Evolutionary conservation across 1,140 invertebrate species (phyloP).

Genomic region (Pseudomyrmex sp.): DNA sequence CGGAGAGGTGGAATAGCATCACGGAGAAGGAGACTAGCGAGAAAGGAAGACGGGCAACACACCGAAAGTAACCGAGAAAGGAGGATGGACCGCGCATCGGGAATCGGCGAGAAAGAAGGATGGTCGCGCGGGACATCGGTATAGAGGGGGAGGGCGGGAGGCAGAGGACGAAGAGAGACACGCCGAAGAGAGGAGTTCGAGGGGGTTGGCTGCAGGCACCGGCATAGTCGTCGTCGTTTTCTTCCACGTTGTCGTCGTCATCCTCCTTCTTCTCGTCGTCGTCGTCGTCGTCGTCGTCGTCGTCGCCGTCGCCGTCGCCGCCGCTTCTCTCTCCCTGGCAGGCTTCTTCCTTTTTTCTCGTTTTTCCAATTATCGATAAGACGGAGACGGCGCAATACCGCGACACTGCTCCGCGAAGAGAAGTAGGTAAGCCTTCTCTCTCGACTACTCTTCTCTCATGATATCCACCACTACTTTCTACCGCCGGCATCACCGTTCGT

Average conservation of each 20-base stretch:
- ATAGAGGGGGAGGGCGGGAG: slow-evolving; percentile 32
- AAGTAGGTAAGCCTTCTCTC: slow-evolving; percentile 57
- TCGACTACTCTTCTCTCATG: slow-evolving; percentile 58
- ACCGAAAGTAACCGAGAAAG: slow-evolving; percentile 54
- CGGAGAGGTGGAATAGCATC: slow-evolving; percentile 67
- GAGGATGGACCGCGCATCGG: slow-evolving; percentile 53
- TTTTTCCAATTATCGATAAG: slow-evolving; percentile 83
- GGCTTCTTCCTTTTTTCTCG: slow-evolving; percentile 65
- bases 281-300: slow-evolving; percentile 26
- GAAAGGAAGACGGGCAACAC: slow-evolving; percentile 47
- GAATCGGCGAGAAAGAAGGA: slow-evolving; percentile 65
- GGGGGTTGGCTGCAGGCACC: slow-evolving; percentile 56
- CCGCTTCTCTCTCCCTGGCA: slow-evolving; percentile 24
- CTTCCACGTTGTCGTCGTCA: slow-evolving; percentile 40
- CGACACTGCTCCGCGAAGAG: slow-evolving; percentile 46
- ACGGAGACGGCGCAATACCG: slow-evolving; percentile 79
- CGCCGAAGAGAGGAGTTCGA: slow-evolving; percentile 52
- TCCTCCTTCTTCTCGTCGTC: slow-evolving; percentile 33
- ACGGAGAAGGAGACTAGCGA: slow-evolving; percentile 53
- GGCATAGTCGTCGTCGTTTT: slow-evolving; percentile 61
- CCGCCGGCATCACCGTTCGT: slow-evolving; percentile 20
- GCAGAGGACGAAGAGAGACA: slow-evolving; percentile 45
- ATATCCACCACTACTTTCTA: slow-evolving; percentile 49
- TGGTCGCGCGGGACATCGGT: slow-evolving; percentile 37
- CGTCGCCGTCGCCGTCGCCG: slow-evolving; percentile 55